These are phyloP conservation scores for Xiphydria camelus DNA, from an alignment of 2,888 invertebrate genomes.

Conservation along the genomic window DNA sequence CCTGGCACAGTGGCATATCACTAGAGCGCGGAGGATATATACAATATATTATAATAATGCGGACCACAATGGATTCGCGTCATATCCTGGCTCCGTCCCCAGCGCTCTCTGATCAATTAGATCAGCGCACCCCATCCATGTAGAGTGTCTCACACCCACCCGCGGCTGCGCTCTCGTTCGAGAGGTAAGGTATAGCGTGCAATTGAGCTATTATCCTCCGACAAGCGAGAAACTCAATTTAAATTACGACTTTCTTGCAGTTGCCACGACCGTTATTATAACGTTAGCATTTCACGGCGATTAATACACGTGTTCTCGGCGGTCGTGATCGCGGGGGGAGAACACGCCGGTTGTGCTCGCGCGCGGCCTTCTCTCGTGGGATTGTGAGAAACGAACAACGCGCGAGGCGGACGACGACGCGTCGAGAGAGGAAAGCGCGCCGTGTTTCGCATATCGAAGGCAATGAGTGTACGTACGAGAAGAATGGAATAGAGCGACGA, in stretches of 20 bases:
- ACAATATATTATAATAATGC: conserved; percentile 49
- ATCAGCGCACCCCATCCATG: conserved; percentile 48
- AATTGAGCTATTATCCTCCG: conserved; percentile 42
- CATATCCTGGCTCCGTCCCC: conserved; percentile 53
- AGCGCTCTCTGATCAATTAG: conserved; percentile 49
- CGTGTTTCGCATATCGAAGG: too few relatives aligned
- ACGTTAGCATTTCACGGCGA: conserved; percentile 37
- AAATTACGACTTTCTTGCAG: conserved; percentile 42
- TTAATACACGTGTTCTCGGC: too few relatives aligned
- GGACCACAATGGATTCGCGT: conserved; percentile 55
- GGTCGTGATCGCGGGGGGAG: too few relatives aligned
- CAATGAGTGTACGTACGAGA: too few relatives aligned
- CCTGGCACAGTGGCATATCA: conserved; percentile 20
- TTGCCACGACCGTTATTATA: conserved; percentile 42
- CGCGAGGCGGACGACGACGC: too few relatives aligned
- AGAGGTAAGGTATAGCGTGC: conserved; percentile 48
- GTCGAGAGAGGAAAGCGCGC: too few relatives aligned
- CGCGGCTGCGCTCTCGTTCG: conserved; percentile 29
- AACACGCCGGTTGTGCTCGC: too few relatives aligned
- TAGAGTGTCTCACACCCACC: conserved; percentile 41
- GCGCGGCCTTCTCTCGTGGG: too few relatives aligned
- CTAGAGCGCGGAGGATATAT: conserved; percentile 22
- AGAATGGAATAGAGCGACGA: too few relatives aligned
- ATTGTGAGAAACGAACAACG: too few relatives aligned
- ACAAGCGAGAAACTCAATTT: conserved; percentile 48